Evolutionary conservation across 1,140 invertebrate genomes (phyloP).

Genomic region (Caerostris extrusa): DNA sequence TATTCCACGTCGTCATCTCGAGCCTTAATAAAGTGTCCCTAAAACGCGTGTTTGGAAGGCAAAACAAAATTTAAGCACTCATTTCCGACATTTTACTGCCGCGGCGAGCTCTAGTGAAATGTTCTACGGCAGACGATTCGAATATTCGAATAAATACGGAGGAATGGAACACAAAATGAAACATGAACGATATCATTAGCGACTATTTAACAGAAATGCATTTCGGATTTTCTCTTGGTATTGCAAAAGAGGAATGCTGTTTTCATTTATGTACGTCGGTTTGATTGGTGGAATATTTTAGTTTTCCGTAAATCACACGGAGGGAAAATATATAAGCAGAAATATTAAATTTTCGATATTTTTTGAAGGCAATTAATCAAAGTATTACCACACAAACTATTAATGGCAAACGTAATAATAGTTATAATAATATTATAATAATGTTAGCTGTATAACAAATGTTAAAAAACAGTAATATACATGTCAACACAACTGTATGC

Average conservation of each 20-base stretch:
- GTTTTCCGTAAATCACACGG: not conserved
- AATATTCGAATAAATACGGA: constrained; percentile 49
- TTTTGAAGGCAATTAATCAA: too few species aligned
- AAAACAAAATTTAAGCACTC: constrained; percentile 76
- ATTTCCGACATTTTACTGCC: constrained; percentile 51
- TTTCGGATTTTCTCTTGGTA: constrained; percentile 1
- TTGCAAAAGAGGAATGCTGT: not conserved
- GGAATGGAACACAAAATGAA: constrained; percentile 13
- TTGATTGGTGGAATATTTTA: not conserved
- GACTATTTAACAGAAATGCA: not conserved
- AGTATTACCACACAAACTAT: too few species aligned
- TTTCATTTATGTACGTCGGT: not conserved
- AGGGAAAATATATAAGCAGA: too few species aligned
- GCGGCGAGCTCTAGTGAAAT: constrained; percentile 47
- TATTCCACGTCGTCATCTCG: constrained; percentile 71
- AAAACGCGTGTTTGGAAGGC: constrained; percentile 57
- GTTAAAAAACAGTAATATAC: too few species aligned
- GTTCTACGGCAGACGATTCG: constrained; percentile 31
- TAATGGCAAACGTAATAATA: too few species aligned
- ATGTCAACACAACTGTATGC: too few species aligned
- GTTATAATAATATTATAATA: too few species aligned
- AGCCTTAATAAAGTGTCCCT: constrained; percentile 75
- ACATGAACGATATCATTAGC: constrained; percentile 1
- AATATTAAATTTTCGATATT: too few species aligned
- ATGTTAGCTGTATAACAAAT: too few species aligned